Evolutionary conservation across 2,888 invertebrate species (phyloP).

Genomic region (Tupiocoris notatus): DNA sequence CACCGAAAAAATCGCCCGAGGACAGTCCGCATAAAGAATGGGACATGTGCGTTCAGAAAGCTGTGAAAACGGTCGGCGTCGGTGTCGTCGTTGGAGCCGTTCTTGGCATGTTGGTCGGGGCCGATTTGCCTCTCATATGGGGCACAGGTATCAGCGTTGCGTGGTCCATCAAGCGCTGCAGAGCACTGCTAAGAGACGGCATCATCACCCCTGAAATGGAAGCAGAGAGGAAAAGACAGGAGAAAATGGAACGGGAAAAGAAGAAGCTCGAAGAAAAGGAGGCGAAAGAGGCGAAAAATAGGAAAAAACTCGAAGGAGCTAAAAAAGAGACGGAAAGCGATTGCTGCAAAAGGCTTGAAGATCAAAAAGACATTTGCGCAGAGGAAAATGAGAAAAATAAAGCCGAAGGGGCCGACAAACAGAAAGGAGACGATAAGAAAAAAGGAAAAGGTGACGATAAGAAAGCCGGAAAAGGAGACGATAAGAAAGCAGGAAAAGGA

Average conservation of each 20-base stretch:
- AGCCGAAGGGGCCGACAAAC: too few relatives aligned
- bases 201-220: constrained; percentile 12
- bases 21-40: constrained; percentile 14
- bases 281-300: background rate
- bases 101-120: background rate
- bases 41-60: constrained; percentile 14
- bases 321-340: background rate
- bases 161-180: constrained; percentile 23
- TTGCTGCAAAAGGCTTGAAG: background rate
- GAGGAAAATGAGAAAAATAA: too few relatives aligned
- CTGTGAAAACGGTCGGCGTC: background rate
- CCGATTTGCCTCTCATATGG: background rate
- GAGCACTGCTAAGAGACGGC: constrained; percentile 24
- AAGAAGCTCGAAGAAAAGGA: background rate
- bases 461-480: too few relatives aligned
- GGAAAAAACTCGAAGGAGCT: constrained; percentile 12
- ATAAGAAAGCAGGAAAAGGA: too few relatives aligned
- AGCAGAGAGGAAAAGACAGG: background rate
- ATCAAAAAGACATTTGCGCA: background rate
- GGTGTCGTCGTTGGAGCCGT: background rate
- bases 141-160: background rate
- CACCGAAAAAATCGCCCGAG: too few relatives aligned
- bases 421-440: too few relatives aligned
- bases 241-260: background rate
- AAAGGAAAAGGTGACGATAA: too few relatives aligned